Conservation (phyloP, 2,888 invertebrate species). For the Aplocera efformata region DNA sequence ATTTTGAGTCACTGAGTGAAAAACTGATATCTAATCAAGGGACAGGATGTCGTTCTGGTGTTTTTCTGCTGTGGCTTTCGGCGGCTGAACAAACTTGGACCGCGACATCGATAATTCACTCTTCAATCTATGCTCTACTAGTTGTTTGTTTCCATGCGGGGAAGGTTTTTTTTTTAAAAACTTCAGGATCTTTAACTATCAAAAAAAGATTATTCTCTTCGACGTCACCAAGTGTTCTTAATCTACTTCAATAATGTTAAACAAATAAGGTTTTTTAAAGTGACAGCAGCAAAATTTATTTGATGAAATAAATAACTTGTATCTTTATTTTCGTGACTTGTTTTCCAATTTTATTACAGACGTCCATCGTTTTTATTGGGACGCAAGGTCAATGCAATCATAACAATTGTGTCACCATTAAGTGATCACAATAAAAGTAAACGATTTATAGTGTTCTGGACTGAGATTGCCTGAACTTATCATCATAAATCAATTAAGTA, state of each 20-base stretch:
- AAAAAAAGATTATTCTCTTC: too few species aligned
- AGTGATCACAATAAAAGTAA: constrained; percentile 19
- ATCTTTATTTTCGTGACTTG: too few species aligned
- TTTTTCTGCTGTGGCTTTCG: constrained; percentile 45
- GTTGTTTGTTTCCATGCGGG: constrained; percentile 56
- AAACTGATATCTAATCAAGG: constrained; percentile 62
- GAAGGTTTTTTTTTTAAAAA: too few species aligned
- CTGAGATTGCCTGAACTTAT: constrained; percentile 16
- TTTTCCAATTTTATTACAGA: too few species aligned
- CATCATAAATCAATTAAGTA: constrained; percentile 17
- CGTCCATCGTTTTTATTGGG: constrained; percentile 6
- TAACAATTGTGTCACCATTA: constrained; percentile 18
- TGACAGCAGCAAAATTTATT: too few species aligned
- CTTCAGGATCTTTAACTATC: too few species aligned
- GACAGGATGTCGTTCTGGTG: constrained; percentile 65
- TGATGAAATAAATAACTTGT: too few species aligned
- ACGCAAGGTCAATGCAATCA: constrained; percentile 16
- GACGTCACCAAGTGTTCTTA: too few species aligned
- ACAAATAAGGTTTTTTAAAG: too few species aligned
- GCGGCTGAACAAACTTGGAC: constrained; percentile 70
- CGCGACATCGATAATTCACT: constrained; percentile 75
- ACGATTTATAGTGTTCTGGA: constrained; percentile 16
- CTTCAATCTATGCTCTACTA: constrained; percentile 54
- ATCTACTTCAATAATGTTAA: too few species aligned
- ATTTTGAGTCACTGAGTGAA: constrained; percentile 49